phyloP scores from a whole-genome alignment of 2,888 invertebrate species.

The Dryadula phaetusa region DNA sequence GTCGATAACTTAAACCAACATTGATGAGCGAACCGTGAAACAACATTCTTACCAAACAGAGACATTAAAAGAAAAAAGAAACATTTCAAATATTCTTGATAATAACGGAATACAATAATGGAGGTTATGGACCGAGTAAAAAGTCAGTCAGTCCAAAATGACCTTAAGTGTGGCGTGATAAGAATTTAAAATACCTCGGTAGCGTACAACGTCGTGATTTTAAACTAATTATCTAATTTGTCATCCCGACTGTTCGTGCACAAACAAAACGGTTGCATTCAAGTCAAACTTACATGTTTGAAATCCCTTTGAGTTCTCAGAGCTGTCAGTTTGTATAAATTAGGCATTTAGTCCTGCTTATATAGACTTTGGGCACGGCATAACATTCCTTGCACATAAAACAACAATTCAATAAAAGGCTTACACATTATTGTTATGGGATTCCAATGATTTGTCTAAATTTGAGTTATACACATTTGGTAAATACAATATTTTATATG shows the following conservation, averaged over 20 bases:
- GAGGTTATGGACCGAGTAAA: slow-evolving; percentile 38
- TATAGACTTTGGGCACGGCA: slow-evolving; percentile 63
- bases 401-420: slow-evolving; percentile 11
- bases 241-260: slow-evolving; percentile 58
- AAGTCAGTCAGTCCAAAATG: slow-evolving; percentile 40
- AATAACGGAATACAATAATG: slow-evolving; percentile 41
- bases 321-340: slow-evolving; percentile 69
- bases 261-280: slow-evolving; percentile 53
- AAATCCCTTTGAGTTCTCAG: slow-evolving; percentile 57
- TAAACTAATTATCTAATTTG: slow-evolving; percentile 70
- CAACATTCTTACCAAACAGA: slow-evolving; percentile 31
- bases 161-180: slow-evolving; percentile 48
- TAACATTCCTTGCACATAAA: slow-evolving; percentile 60
- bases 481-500: slow-evolving; percentile 1
- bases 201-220: slow-evolving; percentile 57
- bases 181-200: slow-evolving; percentile 47
- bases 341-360: slow-evolving; percentile 62
- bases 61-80: slow-evolving; percentile 22
- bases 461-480: neutral
- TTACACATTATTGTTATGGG: slow-evolving; percentile 4
- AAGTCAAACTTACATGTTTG: slow-evolving; percentile 49
- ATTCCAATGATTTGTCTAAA: slow-evolving; percentile 16
- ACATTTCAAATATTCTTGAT: slow-evolving; percentile 31
- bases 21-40: slow-evolving; percentile 22
- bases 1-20: slow-evolving; percentile 25